Conservation (phyloP, 2,113 vertebrate species). For the Oreochromis niloticus region DNA sequence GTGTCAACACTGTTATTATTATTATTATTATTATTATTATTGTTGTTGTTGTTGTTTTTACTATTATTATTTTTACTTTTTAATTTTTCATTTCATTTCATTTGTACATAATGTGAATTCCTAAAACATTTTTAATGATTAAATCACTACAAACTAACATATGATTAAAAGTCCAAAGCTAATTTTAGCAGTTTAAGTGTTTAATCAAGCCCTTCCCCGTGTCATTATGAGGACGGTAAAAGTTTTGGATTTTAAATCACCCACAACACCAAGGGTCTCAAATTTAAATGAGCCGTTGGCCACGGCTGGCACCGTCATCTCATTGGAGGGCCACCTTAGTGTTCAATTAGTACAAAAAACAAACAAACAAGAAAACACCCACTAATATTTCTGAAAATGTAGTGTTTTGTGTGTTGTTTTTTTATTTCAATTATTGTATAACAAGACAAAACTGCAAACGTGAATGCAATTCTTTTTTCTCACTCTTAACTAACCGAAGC, state of each 20-base stretch:
- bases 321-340: not conserved
- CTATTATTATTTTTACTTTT: not conserved
- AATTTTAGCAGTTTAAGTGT: not conserved
- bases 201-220: not conserved
- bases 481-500: not conserved
- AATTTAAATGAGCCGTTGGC: not conserved
- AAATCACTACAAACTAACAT: not conserved
- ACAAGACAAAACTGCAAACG: not conserved
- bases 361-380: not conserved
- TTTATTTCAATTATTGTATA: not conserved
- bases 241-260: not conserved
- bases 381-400: not conserved
- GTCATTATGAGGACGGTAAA: not conserved
- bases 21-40: not conserved
- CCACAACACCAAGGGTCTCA: not conserved
- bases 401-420: not conserved
- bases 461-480: not conserved
- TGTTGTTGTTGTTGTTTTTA: too few species aligned
- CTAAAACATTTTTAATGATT: not conserved
- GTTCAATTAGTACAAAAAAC: not conserved
- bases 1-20: not conserved
- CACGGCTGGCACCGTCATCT: not conserved
- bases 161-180: not conserved
- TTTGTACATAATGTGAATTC: not conserved
- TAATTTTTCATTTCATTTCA: not conserved